Conservation (phyloP, 2,888 invertebrate genomes). For the Meloe dianella region DNA sequence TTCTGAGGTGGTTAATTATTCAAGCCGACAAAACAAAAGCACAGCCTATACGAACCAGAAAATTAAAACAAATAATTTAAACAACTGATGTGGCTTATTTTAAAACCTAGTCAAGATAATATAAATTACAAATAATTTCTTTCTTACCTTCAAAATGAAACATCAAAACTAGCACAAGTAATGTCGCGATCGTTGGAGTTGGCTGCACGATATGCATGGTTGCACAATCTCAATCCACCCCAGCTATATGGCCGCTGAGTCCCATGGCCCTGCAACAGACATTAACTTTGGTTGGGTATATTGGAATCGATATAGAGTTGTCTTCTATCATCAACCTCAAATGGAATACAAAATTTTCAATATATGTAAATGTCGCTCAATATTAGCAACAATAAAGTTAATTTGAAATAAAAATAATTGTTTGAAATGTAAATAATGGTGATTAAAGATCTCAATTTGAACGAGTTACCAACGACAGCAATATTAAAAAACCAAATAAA, state of each 20-base stretch:
- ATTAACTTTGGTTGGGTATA: constrained; percentile 35
- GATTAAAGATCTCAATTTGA: constrained; percentile 25
- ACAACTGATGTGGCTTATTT: constrained; percentile 46
- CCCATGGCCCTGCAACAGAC: constrained; percentile 57
- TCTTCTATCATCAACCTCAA: constrained; percentile 53
- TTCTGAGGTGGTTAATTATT: constrained; percentile 58
- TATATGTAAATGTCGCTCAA: neutral
- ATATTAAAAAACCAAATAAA: constrained; percentile 32
- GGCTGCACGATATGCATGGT: constrained; percentile 54
- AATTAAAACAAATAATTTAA: constrained; percentile 56
- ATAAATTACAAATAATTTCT: constrained; percentile 36
- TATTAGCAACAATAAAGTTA: neutral
- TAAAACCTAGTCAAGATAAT: constrained; percentile 2
- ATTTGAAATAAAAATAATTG: neutral
- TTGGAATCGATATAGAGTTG: constrained; percentile 37
- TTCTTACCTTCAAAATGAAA: constrained; percentile 50
- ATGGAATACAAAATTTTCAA: constrained; percentile 54
- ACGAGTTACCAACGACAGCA: constrained; percentile 18
- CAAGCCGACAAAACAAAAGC: constrained; percentile 52
- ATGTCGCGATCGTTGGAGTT: constrained; percentile 48
- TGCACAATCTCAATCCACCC: constrained; percentile 57
- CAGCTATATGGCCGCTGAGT: constrained; percentile 53
- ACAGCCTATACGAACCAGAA: constrained; percentile 49
- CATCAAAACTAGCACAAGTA: constrained; percentile 50
- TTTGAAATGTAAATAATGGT: constrained; percentile 20